Evolutionary conservation across 2,888 invertebrate genomes (phyloP), one percentile per base, ranked within the genome.

Genomic region (Punctoribates punctum): DNA sequence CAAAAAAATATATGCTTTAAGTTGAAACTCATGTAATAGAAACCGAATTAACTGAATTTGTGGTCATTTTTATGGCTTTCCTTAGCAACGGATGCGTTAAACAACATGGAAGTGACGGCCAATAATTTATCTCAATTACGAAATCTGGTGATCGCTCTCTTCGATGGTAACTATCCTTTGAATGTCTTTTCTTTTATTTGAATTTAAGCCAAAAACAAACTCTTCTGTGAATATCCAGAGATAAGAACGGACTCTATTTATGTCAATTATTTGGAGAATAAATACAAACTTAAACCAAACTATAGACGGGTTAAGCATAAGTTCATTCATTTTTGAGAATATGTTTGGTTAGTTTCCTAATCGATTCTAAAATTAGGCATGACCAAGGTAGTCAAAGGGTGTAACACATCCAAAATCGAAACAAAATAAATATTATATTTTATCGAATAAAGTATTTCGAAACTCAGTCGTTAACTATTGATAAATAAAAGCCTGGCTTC

Each of bases 41-140:
- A 6, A 8, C n/a, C 4, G 34, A 34, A 34, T 34, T 34, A 34
- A 34, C 8, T 8, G 34, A 34, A 34, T 34, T 34, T 34, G 8
- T 34, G 34, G 34, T 6, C 5, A 6, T 6, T 34, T 34, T 34
- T 34, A 34, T 34, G 4, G 34, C 34, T 34, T 34, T n/a, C 15
- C 17, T 1, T 20, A 38, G 67, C 77, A 20, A 67, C 77, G n/a
- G 74, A 77, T 54, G 73, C 73, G 25, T 20, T 77, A 9, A 77
- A 70, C n/a, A 74, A 67, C 48, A 57, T 77, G n/a, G 48, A 74
- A 29, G 51, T 74, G 17, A 42, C 74, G 27, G 57, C 73, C 29
- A 88, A 89, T 80, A 90, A 91, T 1, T 87, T 90, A 78, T 87
- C 89, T 17, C 93, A 94, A 83, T 85, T 93, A 62, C 90, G 90